Percentiles rank a stretch among this genome's conserved stretches.
Conservation (phyloP, 2,888 invertebrate species). For the Nomada fabriciana region DNA sequence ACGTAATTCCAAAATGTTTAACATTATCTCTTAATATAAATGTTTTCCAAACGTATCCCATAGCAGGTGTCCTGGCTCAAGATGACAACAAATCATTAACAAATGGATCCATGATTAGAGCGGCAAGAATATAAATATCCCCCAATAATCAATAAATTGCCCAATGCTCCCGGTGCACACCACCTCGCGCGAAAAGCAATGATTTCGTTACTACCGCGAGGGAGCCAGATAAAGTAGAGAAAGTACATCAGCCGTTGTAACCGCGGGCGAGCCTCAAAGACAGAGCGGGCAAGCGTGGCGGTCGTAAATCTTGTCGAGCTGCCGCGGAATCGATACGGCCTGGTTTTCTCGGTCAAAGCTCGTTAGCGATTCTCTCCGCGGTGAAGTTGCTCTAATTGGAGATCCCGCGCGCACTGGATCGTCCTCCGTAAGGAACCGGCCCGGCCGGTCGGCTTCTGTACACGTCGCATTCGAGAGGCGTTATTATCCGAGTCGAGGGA, state of each 20-base stretch:
- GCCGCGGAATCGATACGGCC: slow-evolving; percentile 65
- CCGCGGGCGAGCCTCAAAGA: slow-evolving; percentile 36
- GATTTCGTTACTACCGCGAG: not conserved
- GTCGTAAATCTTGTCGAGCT: slow-evolving; percentile 64
- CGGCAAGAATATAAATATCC: too few relatives aligned
- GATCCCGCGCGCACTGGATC: slow-evolving; percentile 57
- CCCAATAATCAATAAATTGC: too few relatives aligned
- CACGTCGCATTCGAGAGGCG: slow-evolving; percentile 59
- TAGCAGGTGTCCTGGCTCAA: too few relatives aligned
- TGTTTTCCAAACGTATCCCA: too few relatives aligned
- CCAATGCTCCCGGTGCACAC: not conserved
- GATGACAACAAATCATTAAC: too few relatives aligned
- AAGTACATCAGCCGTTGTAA: not conserved
- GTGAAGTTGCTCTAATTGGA: slow-evolving; percentile 68
- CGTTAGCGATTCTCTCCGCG: slow-evolving; percentile 69
- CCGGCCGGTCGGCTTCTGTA: slow-evolving; percentile 9
- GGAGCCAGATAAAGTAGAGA: too few relatives aligned
- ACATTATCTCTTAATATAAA: too few relatives aligned
- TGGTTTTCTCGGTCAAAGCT: slow-evolving; percentile 70
- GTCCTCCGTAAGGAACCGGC: slow-evolving; percentile 54
- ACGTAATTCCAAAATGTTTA: too few relatives aligned
- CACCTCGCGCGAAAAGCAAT: not conserved
- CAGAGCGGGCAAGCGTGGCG: slow-evolving; percentile 31
- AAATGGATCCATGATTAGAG: too few relatives aligned
- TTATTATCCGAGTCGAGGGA: slow-evolving; percentile 60